Conservation (phyloP, 2,888 invertebrate genomes). For the Agonopterix heracliana region DNA sequence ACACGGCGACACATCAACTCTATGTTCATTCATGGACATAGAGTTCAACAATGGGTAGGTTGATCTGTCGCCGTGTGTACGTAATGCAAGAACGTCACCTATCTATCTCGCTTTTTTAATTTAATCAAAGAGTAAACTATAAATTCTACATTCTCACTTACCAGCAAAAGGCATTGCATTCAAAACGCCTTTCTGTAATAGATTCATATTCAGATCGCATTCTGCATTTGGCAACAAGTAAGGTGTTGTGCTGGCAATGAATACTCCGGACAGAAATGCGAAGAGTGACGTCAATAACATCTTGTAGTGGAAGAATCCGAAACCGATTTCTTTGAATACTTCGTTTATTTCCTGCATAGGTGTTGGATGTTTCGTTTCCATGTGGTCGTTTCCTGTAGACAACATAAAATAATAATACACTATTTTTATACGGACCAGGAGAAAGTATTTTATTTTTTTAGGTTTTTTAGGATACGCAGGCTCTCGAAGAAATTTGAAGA, state of each 20-base stretch:
- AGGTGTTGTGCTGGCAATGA: constrained; percentile 38
- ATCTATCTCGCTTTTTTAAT: too few species aligned
- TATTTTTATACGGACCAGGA: not conserved
- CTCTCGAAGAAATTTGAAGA: too few species aligned
- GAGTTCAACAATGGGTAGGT: too few species aligned
- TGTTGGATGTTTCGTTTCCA: constrained; percentile 24
- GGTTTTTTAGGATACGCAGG: too few species aligned
- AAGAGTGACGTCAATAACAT: constrained; percentile 33
- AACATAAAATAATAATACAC: not conserved
- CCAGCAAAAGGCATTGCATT: constrained; percentile 54
- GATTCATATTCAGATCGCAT: constrained; percentile 51
- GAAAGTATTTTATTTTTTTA: not conserved
- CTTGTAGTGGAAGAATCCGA: constrained; percentile 47
- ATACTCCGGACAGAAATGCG: constrained; percentile 32
- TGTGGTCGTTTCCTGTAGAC: constrained; percentile 28
- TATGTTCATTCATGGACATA: too few species aligned
- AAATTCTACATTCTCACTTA: constrained; percentile 20
- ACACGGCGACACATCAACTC: too few species aligned
- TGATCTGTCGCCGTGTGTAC: too few species aligned
- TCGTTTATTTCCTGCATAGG: constrained; percentile 51
- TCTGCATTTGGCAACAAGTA: constrained; percentile 53
- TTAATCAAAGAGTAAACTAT: too few species aligned
- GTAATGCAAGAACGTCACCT: too few species aligned
- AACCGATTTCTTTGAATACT: constrained; percentile 44
- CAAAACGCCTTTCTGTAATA: constrained; percentile 48